Percentiles rank a stretch among this genome's conserved stretches.
These are phyloP conservation scores for Ammodytes marinus DNA, from an alignment of 2,113 vertebrate genomes.

Conservation along the genomic window DNA sequence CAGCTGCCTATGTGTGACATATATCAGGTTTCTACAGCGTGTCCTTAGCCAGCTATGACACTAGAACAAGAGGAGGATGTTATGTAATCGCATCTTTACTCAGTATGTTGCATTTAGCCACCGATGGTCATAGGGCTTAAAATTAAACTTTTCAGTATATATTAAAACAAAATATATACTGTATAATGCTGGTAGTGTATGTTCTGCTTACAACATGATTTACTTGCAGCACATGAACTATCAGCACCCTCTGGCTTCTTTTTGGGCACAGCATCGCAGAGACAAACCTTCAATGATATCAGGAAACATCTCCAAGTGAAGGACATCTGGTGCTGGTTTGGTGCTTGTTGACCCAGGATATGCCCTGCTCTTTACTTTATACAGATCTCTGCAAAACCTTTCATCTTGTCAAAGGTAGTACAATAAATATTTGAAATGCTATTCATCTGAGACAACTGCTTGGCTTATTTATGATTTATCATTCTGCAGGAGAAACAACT, in stretches of 20 bases:
- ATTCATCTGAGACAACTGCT: not conserved
- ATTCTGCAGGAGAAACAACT: not conserved
- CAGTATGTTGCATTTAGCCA: not conserved
- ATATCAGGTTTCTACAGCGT: not conserved
- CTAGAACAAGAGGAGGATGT: not conserved
- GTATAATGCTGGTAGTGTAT: not conserved
- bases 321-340: not conserved
- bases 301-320: constrained; percentile 12
- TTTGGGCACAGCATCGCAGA: not conserved
- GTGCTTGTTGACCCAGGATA: not conserved
- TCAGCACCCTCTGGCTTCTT: not conserved
- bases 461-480: not conserved
- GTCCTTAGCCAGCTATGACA: constrained; percentile 2
- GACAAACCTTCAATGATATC: not conserved
- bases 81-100: constrained; percentile 4
- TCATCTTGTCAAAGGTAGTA: not conserved
- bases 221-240: not conserved
- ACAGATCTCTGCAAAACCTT: not conserved
- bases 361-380: not conserved
- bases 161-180: not conserved
- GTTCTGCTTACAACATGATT: not conserved
- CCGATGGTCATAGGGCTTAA: not conserved
- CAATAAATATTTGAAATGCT: not conserved
- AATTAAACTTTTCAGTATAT: not conserved
- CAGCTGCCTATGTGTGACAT: constrained; percentile 7